phyloP scores from a whole-genome alignment of 1,140 invertebrate species.

The Dendrolimus kikuchii region DNA sequence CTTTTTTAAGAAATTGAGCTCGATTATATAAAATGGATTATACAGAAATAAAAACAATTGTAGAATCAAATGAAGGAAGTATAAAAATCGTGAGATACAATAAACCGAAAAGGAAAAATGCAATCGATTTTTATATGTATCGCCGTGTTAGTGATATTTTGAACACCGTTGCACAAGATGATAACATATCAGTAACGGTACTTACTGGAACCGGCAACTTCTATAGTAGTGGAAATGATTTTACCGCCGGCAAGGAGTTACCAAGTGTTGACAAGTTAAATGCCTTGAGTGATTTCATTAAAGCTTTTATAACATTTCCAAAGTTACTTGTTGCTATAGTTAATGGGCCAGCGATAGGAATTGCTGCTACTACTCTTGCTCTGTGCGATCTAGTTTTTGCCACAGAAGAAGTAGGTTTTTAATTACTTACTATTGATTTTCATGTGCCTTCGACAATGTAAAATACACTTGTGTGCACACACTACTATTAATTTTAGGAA shows the following conservation, averaged over 20 bases:
- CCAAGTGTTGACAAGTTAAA: slow-evolving; percentile 23
- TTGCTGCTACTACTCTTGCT: slow-evolving; percentile 86
- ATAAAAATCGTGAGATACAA: slow-evolving; percentile 79
- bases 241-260: slow-evolving; percentile 49
- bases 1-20: too few species aligned
- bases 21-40: too few species aligned
- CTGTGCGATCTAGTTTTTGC: slow-evolving; percentile 94
- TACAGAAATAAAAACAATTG: slow-evolving; percentile 23
- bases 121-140: slow-evolving; percentile 83
- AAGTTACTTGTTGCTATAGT: slow-evolving; percentile 92
- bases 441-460: too few species aligned
- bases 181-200: slow-evolving; percentile 76
- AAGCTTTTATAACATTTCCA: slow-evolving; percentile 88
- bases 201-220: slow-evolving; percentile 86
- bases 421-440: background rate
- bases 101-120: slow-evolving; percentile 85
- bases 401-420: slow-evolving; percentile 64
- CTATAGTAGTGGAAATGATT: slow-evolving; percentile 92
- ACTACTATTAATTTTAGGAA: too few species aligned
- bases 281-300: slow-evolving; percentile 78
- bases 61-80: slow-evolving; percentile 35
- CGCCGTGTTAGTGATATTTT: slow-evolving; percentile 76
- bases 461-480: too few species aligned
- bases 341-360: slow-evolving; percentile 95
- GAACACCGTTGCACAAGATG: slow-evolving; percentile 78